Base-by-base conservation (phyloP, 2,888 invertebrate genomes). In the Disparrhopalites patrizii region DNA sequence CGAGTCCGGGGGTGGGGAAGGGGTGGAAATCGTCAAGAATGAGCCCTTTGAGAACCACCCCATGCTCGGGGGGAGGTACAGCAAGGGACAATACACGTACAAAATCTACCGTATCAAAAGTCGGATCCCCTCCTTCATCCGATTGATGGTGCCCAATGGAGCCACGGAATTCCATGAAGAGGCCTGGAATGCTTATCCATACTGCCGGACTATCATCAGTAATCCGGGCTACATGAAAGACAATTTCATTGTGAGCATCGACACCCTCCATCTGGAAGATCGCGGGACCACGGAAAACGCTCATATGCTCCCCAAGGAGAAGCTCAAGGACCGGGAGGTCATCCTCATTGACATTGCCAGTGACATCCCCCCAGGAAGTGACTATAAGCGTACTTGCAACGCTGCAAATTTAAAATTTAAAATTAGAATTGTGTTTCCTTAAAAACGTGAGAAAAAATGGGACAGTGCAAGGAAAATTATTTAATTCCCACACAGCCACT, bases 101-200 rank as follows among this genome's bases (percentile, higher is more conserved):
- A 65, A 65, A 30, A 65, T 50, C 2, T 65, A 65, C 23, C 65
- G 58, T 30, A 15, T 65, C 3, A 30, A 18, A 18, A 43, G 43
- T 23, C 82, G 83, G 79, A 83, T 85, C 50, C 84, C 85, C 20
- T 71, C 75, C 4, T 79, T 81, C 66, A 79, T 83, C 33, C 77
- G 81, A 52, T 75, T 79, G 47, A 73, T 85, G 54, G 81, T 81
- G 25, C 83, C 84, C 20, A 13, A 20, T 3, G 47, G 47, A 2
- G 79, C 83, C 2, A 74, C 84, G 70, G 81, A 82, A 72, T 79
- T 85, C 62, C 80, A 82, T 71, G 84, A 84, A 76, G 79, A 82
- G 76, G 83, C 83, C 5, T 85, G 84, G 84, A 84, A 84, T 77
- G 83, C 83, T 5, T 85, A 82, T 76, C 84, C 84, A 20, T 84